phyloP scores from a whole-genome alignment of 2,113 vertebrate species.

The Eclectus roratus region DNA sequence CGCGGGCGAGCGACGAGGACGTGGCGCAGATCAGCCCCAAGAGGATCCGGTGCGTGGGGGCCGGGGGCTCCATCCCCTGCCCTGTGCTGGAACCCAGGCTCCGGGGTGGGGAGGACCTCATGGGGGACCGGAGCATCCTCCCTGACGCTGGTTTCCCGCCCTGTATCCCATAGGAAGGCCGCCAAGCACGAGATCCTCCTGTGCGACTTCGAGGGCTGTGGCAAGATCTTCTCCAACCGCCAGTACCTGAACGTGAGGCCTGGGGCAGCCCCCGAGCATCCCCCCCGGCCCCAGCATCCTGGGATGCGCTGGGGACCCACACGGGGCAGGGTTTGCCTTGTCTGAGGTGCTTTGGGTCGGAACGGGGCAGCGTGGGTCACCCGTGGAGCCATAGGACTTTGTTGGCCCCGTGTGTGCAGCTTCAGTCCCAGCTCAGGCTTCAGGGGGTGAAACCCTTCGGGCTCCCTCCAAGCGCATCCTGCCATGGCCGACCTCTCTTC shows the following conservation, averaged over 20 bases:
- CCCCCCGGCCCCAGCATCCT: too few species aligned
- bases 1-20: conserved; percentile 46
- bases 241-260: conserved; percentile 82
- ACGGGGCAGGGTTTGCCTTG: rapidly evolving
- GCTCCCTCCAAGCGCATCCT: neutral
- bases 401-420: rapidly evolving
- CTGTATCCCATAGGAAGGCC: conserved; percentile 70
- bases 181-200: conserved; percentile 78
- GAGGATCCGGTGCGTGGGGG: conserved; percentile 71
- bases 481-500: rapidly evolving
- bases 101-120: neutral
- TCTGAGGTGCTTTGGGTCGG: neutral
- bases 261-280: rapidly evolving
- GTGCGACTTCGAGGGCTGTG: conserved; percentile 81
- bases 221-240: conserved; percentile 83
- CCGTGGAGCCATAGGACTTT: rapidly evolving
- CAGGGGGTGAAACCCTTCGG: neutral
- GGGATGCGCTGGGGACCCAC: neutral
- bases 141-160: rapidly evolving
- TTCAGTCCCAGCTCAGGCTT: rapidly evolving
- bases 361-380: neutral
- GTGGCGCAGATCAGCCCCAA: conserved; percentile 71
- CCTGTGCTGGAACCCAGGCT: neutral
- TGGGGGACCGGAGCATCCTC: neutral
- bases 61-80: neutral